Evolutionary conservation across 2,888 invertebrate genomes (phyloP).

Genomic region (Torymus auratus): DNA sequence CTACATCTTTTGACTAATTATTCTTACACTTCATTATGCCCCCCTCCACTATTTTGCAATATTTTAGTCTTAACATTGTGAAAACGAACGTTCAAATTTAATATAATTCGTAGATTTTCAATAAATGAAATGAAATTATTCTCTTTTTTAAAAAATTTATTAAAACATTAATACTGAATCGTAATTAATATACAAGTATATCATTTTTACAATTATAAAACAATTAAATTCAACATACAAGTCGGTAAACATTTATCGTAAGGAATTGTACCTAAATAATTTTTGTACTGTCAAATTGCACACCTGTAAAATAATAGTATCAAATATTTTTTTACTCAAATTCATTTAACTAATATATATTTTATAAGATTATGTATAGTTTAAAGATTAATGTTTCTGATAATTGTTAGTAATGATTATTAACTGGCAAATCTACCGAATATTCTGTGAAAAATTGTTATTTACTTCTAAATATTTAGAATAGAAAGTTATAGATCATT

Average conservation of each 20-base stretch:
- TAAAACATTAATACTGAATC: conserved; percentile 42
- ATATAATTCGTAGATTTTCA: too few relatives aligned
- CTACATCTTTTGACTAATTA: conserved; percentile 56
- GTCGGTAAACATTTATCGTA: conserved; percentile 30
- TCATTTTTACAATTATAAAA: conserved; percentile 15
- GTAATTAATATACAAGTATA: conserved; percentile 30
- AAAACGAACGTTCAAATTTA: too few relatives aligned
- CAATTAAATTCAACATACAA: conserved; percentile 10
- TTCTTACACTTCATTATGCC: conserved; percentile 44
- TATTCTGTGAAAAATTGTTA: too few relatives aligned
- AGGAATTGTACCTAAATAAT: conserved; percentile 30
- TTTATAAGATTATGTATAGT: too few relatives aligned
- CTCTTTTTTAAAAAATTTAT: conserved; percentile 6
- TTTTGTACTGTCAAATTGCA: conserved; percentile 46
- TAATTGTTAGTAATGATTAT: too few relatives aligned
- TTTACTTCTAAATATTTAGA: too few relatives aligned
- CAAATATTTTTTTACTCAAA: conserved; percentile 34
- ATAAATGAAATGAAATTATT: too few relatives aligned
- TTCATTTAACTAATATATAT: conserved; percentile 3
- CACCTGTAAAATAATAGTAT: conserved; percentile 42
- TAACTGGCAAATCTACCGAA: too few relatives aligned
- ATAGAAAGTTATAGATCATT: too few relatives aligned
- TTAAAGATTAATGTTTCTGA: too few relatives aligned
- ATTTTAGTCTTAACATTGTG: too few relatives aligned
- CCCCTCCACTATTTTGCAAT: too few relatives aligned